Base-by-base conservation (phyloP, 1,140 invertebrate genomes). In the Pteromalus puparum region DNA sequence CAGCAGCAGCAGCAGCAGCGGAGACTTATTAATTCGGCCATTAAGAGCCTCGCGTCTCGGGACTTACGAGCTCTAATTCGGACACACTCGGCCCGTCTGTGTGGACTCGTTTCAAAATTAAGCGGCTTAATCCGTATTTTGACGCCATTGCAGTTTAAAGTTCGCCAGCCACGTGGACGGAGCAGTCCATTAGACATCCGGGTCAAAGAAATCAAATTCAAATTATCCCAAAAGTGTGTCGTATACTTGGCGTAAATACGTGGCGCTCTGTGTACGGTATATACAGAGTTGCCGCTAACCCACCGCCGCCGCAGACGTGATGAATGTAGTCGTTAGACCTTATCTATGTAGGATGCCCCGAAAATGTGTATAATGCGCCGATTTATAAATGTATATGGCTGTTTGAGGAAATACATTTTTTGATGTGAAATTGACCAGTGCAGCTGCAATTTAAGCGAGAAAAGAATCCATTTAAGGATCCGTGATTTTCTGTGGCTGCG, bases 171-270 rank as follows among this genome's bases (percentile, higher is more conserved):
- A 5, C n/a, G n/a, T 21, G 53, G 6, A 21, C 21, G 21, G 18
- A 21, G 21, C 34, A 21, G 81, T 48, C 61, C 61, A 83, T 83
- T 76, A 77, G n/a, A 67, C 5, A 83, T 83, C 30, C 42, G n/a
- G 82, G 74, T 83, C 67, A 78, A 78, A 83, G 74, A 78, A 78
- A 83, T 83, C 42, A 70, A 83, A 78, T 78, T 83, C 61, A 78
- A 83, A 83, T 83, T 70, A 78, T 53, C 74, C 53, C 10, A 82
- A 75, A 82, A 82, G 72, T 82, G 28, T 74, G 72, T 67, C 48
- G 81, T 81, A 61, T 38, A 24, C 68, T 53, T 13, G 46, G 26
- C 26, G 10, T 73, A 61, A 73, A 81, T 80, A 38, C 10, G 38
- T 15, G 18, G 15, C 18, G 77, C 61, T 30, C 9, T 61, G 3